These are phyloP conservation scores for Coregonus clupeaformis DNA, from an alignment of 2,113 vertebrate species.

Conservation along the genomic window DNA sequence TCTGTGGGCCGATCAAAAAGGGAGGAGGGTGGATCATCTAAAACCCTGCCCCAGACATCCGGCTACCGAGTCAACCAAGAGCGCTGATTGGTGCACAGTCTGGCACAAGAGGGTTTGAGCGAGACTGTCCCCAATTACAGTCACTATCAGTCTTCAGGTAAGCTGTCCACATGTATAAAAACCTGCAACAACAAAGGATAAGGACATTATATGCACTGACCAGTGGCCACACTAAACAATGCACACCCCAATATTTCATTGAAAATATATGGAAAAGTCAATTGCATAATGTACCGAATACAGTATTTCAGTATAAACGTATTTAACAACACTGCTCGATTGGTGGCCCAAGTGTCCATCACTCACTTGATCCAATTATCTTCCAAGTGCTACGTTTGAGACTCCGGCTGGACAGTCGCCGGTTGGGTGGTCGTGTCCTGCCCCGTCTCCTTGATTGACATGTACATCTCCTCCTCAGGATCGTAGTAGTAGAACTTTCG, in stretches of 20 bases:
- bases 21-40: constrained; percentile 61
- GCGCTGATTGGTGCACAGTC: constrained; percentile 49
- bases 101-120: background rate
- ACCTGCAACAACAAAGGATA: constrained; percentile 19
- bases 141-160: constrained; percentile 29
- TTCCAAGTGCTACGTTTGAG: constrained; percentile 79
- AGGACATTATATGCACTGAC: background rate
- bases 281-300: no score
- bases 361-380: constrained; percentile 43
- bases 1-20: constrained; percentile 37
- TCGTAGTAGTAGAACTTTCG: constrained; percentile 97
- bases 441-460: constrained; percentile 81
- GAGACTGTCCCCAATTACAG: constrained; percentile 22
- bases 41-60: constrained; percentile 38
- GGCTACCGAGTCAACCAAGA: constrained; percentile 38
- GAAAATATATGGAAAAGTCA: background rate
- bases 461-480: constrained; percentile 91
- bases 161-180: constrained; percentile 21
- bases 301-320: background rate
- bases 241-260: background rate
- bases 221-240: background rate
- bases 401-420: constrained; percentile 50
- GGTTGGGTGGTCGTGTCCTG: constrained; percentile 71
- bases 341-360: background rate
- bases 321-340: background rate